Evolutionary conservation across 2,797 vertebrate species (phyloP).

Genomic region (Siniperca scherzeri): DNA sequence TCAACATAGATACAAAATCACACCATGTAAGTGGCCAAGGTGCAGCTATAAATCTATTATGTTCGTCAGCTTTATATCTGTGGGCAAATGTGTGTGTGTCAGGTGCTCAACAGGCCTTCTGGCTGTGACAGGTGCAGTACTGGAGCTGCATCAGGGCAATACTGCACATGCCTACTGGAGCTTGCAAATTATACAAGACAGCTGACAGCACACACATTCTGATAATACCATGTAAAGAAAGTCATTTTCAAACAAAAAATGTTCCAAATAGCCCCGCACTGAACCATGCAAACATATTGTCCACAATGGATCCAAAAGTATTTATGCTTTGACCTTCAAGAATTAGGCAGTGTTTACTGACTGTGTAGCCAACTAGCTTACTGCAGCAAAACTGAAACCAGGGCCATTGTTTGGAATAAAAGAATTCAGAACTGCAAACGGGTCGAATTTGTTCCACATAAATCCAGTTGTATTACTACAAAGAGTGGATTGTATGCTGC

Average conservation of each 20-base stretch:
- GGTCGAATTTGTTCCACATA: conserved; percentile 72
- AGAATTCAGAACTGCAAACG: conserved; percentile 60
- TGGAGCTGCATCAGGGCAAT: conserved; percentile 38
- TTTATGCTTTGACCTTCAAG: conserved; percentile 75
- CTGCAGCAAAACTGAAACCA: conserved; percentile 66
- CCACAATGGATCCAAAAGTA: conserved; percentile 45
- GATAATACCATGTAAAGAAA: conserved; percentile 48
- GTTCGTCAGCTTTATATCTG: conserved; percentile 15
- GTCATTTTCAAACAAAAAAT: conserved; percentile 30
- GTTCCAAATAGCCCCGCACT: conserved; percentile 26
- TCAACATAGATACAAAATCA: conserved; percentile 8
- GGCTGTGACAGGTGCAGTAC: conserved; percentile 39
- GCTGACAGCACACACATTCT: conserved; percentile 45
- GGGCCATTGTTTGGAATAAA: conserved; percentile 65
- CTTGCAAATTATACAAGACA: conserved; percentile 45
- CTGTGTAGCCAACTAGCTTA: conserved; percentile 63
- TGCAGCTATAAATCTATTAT: conserved; percentile 37
- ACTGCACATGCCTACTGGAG: conserved; percentile 25
- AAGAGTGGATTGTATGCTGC: conserved; percentile 57
- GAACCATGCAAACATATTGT: conserved; percentile 53
- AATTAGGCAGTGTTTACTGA: conserved; percentile 64
- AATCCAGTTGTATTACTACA: conserved; percentile 70
- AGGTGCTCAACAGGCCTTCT: conserved; percentile 18
- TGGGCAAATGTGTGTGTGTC: conserved; percentile 17
- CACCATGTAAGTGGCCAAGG: background rate